These are phyloP conservation scores for Megamerina dolium DNA, from an alignment of 2,888 invertebrate species.

Conservation along the genomic window DNA sequence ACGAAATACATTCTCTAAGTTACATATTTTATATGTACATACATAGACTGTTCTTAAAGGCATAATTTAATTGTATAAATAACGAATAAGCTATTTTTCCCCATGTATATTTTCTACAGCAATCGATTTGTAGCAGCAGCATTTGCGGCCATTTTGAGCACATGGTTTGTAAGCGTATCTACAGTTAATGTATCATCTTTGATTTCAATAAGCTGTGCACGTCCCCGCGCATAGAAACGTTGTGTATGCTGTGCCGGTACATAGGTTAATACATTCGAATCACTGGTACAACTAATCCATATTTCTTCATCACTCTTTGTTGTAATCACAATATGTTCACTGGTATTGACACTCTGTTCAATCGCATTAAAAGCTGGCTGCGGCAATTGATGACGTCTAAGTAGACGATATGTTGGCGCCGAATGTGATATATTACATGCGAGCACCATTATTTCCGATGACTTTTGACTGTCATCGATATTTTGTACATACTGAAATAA, in stretches of 20 bases:
- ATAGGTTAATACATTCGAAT: conserved; percentile 36
- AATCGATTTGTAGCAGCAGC: conserved; percentile 38
- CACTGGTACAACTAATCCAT: conserved; percentile 36
- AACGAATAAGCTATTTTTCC: no score
- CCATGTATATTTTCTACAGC: no score
- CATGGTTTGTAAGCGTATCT: conserved; percentile 39
- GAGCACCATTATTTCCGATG: conserved; percentile 34
- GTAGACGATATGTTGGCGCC: conserved; percentile 38
- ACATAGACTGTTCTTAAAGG: no score
- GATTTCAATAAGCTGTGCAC: conserved; percentile 38
- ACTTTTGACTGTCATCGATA: conserved; percentile 3
- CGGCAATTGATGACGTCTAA: conserved; percentile 35
- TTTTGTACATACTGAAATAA: conserved; percentile 31
- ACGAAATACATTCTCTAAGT: no score
- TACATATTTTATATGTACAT: no score
- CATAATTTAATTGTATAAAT: no score
- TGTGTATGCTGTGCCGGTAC: conserved; percentile 24
- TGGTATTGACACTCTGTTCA: conserved; percentile 33
- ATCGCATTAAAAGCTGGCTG: conserved; percentile 31
- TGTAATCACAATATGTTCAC: conserved; percentile 39
- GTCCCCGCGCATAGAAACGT: conserved; percentile 38
- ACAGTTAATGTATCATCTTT: conserved; percentile 31
- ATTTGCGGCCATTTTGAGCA: conserved; percentile 35
- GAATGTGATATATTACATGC: conserved; percentile 41
- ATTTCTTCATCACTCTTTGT: conserved; percentile 35